A percentile compares a stretch with the other conserved stretches of the same genome.
Conservation (phyloP, 2,888 invertebrate species). For the Melanostoma scalare region DNA sequence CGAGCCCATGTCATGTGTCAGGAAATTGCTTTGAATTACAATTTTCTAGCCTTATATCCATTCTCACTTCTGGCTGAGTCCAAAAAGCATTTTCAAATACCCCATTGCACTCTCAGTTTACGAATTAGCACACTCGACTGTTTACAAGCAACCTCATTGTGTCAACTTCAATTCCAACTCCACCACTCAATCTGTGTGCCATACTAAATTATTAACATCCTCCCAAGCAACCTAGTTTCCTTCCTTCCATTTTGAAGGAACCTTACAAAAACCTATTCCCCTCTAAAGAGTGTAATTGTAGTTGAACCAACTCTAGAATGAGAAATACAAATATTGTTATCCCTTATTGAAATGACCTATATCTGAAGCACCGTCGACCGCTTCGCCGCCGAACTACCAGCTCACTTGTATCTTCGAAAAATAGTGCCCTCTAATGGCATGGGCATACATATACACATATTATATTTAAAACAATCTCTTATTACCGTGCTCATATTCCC, state of each 20-base stretch:
- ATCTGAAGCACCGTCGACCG: constrained; percentile 2
- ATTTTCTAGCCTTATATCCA: no score
- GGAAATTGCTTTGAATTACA: no score
- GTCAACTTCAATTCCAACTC: constrained; percentile 58
- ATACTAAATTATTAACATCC: constrained; percentile 66
- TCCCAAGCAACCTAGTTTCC: constrained; percentile 61
- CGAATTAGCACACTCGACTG: constrained; percentile 56
- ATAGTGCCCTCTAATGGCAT: constrained; percentile 52
- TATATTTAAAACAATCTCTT: constrained; percentile 12
- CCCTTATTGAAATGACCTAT: constrained; percentile 63
- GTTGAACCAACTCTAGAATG: constrained; percentile 33
- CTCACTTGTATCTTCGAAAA: constrained; percentile 38
- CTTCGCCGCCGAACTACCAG: not conserved
- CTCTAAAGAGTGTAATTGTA: constrained; percentile 17
- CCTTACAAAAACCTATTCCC: not conserved
- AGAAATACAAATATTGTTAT: constrained; percentile 14
- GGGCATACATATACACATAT: constrained; percentile 3
- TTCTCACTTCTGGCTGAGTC: not conserved
- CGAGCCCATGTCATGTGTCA: no score
- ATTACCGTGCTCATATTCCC: constrained; percentile 13
- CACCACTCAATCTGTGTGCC: constrained; percentile 43
- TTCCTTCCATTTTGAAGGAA: constrained; percentile 18
- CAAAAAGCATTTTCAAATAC: constrained; percentile 17
- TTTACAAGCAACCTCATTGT: constrained; percentile 54
- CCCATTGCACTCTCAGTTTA: constrained; percentile 5